Evolutionary conservation across 2,888 invertebrate genomes (phyloP).

Genomic region (Carcina quercana): DNA sequence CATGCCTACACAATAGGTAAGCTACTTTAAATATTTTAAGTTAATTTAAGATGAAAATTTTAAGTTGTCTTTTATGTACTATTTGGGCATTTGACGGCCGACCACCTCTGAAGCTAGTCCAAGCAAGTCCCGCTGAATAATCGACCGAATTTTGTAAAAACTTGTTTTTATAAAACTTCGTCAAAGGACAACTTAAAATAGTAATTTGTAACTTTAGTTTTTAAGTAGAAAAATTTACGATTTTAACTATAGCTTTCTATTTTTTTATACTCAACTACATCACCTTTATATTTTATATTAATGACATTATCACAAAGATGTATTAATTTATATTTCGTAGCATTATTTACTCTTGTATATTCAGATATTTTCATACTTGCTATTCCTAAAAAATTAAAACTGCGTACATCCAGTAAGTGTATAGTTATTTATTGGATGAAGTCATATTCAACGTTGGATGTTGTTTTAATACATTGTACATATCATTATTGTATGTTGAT

Average conservation of each 20-base stretch:
- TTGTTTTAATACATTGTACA: slow-evolving; percentile 12
- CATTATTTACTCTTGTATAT: too few relatives aligned
- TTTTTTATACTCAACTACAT: background rate
- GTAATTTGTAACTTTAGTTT: too few relatives aligned
- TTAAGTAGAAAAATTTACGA: too few relatives aligned
- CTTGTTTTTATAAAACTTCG: too few relatives aligned
- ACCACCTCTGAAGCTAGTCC: background rate
- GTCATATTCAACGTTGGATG: too few relatives aligned
- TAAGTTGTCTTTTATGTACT: background rate
- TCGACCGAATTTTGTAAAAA: background rate
- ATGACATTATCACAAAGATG: background rate
- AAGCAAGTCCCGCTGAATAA: background rate
- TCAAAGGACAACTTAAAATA: too few relatives aligned
- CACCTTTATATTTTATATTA: too few relatives aligned
- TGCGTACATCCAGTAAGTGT: too few relatives aligned
- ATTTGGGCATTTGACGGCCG: background rate
- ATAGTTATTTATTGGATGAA: too few relatives aligned
- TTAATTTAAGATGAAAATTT: slow-evolving; percentile 3
- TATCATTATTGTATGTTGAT: background rate
- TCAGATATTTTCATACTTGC: too few relatives aligned
- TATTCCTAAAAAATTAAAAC: too few relatives aligned
- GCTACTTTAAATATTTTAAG: background rate
- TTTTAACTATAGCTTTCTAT: too few relatives aligned
- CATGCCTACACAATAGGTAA: slow-evolving; percentile 4
- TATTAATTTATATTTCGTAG: background rate